Evolutionary conservation across 2,888 invertebrate species (phyloP).

Genomic region (Mimachlamys varia): DNA sequence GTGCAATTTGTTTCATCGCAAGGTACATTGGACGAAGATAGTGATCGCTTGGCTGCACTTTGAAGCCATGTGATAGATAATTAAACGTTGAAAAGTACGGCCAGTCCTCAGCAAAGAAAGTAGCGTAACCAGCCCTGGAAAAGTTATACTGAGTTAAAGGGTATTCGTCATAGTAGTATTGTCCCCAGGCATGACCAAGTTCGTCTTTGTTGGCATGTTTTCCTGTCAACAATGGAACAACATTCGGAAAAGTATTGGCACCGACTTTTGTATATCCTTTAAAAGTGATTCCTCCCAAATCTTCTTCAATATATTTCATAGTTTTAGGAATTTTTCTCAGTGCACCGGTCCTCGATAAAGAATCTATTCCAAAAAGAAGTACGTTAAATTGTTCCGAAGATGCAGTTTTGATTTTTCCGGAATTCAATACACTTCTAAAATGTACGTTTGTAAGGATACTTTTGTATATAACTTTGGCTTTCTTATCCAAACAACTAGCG

Average conservation of each 20-base stretch:
- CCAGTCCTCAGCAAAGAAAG: slow-evolving; percentile 47
- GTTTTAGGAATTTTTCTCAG: slow-evolving; percentile 46
- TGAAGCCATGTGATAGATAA: slow-evolving; percentile 43
- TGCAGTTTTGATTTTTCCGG: slow-evolving; percentile 42
- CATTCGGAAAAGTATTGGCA: slow-evolving; percentile 51
- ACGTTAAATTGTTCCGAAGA: slow-evolving; percentile 54
- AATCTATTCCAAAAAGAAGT: slow-evolving; percentile 65
- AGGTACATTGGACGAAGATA: slow-evolving; percentile 47
- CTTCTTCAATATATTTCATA: slow-evolving; percentile 40
- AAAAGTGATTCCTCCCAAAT: slow-evolving; percentile 45
- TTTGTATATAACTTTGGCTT: slow-evolving; percentile 50
- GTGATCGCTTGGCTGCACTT: slow-evolving; percentile 43
- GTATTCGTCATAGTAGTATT: slow-evolving; percentile 39
- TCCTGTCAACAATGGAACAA: slow-evolving; percentile 48
- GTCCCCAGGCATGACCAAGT: slow-evolving; percentile 39
- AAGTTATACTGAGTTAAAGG: slow-evolving; percentile 52
- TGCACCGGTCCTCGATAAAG: slow-evolving; percentile 61
- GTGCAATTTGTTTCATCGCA: slow-evolving; percentile 39
- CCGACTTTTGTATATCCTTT: slow-evolving; percentile 54
- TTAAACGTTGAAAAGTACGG: slow-evolving; percentile 47
- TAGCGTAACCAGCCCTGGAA: slow-evolving; percentile 28
- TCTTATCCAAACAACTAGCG: slow-evolving; percentile 53
- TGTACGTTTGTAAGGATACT: slow-evolving; percentile 57
- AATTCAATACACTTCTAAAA: slow-evolving; percentile 36
- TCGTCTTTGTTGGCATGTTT: slow-evolving; percentile 48